Evolutionary conservation across 2,888 invertebrate genomes (phyloP).

Genomic region (Campoletis raptor): DNA sequence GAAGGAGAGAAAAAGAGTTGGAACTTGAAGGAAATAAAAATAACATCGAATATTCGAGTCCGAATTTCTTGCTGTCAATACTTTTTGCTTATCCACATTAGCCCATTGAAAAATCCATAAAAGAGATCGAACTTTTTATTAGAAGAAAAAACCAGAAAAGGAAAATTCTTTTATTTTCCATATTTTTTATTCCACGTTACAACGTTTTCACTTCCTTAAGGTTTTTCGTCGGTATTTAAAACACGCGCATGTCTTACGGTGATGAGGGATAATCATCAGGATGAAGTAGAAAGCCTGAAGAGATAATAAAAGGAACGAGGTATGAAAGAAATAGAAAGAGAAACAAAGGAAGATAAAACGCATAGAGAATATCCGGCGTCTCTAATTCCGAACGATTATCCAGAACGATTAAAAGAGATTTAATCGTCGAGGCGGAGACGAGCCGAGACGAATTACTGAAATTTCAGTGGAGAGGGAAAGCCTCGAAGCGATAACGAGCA

Average conservation of each 20-base stretch:
- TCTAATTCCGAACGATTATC: slow-evolving; percentile 83
- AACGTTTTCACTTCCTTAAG: slow-evolving; percentile 68
- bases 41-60: slow-evolving; percentile 27
- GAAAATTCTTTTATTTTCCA: neutral
- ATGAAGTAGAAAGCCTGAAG: slow-evolving; percentile 46
- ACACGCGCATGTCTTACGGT: slow-evolving; percentile 44
- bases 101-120: neutral
- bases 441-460: slow-evolving; percentile 37
- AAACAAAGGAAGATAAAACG: neutral
- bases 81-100: slow-evolving; percentile 28
- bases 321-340: slow-evolving; percentile 30
- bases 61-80: slow-evolving; percentile 19
- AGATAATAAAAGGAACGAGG: slow-evolving; percentile 25
- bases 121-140: neutral
- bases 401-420: slow-evolving; percentile 82
- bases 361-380: slow-evolving; percentile 64
- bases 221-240: neutral
- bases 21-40: neutral
- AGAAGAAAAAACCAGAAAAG: neutral
- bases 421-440: slow-evolving; percentile 77
- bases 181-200: slow-evolving; percentile 30
- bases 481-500: slow-evolving; percentile 60
- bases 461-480: slow-evolving; percentile 11
- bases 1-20: slow-evolving; percentile 11
- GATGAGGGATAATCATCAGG: slow-evolving; percentile 73